Conservation (phyloP, 2,797 vertebrate species). For the Pseudocheirus occidentalis region DNA sequence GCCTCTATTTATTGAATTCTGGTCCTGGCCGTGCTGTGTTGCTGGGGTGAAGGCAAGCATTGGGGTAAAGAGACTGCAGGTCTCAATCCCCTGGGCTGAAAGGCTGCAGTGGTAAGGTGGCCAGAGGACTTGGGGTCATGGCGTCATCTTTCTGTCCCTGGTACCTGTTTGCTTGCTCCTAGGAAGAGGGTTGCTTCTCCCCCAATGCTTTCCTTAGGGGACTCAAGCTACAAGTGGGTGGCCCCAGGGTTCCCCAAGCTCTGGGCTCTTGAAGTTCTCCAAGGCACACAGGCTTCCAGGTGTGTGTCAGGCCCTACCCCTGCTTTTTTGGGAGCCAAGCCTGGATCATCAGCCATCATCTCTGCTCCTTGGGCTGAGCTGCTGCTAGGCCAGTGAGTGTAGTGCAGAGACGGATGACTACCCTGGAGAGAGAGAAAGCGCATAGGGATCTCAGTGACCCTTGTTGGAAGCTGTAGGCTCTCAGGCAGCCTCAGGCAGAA, state of each 20-base stretch:
- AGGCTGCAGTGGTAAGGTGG: conserved; percentile 1
- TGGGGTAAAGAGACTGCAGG: conserved; percentile 60
- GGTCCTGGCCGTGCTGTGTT: conserved; percentile 68
- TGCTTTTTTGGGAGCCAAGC: conserved; percentile 65
- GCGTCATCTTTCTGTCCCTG: conserved; percentile 47
- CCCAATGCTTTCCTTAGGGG: neutral
- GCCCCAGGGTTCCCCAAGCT: neutral
- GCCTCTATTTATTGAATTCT: conserved; percentile 77
- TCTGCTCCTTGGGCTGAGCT: conserved; percentile 52
- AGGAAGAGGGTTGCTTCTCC: conserved; percentile 26
- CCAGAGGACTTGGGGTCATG: conserved; percentile 29
- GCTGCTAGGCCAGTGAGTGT: conserved; percentile 48
- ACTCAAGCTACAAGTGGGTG: neutral
- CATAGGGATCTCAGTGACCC: neutral
- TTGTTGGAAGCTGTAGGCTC: conserved; percentile 60
- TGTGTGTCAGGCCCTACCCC: neutral
- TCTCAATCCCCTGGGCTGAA: conserved; percentile 57
- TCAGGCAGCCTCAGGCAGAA: conserved; percentile 38
- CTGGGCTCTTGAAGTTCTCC: neutral
- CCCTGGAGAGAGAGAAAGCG: conserved; percentile 49
- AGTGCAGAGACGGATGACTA: conserved; percentile 41
- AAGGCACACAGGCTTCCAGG: neutral
- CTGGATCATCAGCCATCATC: conserved; percentile 42
- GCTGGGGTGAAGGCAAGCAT: conserved; percentile 69
- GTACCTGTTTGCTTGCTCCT: conserved; percentile 59